Conservation (phyloP, 2,888 invertebrate genomes). For the Tolmerus cingulatus region DNA sequence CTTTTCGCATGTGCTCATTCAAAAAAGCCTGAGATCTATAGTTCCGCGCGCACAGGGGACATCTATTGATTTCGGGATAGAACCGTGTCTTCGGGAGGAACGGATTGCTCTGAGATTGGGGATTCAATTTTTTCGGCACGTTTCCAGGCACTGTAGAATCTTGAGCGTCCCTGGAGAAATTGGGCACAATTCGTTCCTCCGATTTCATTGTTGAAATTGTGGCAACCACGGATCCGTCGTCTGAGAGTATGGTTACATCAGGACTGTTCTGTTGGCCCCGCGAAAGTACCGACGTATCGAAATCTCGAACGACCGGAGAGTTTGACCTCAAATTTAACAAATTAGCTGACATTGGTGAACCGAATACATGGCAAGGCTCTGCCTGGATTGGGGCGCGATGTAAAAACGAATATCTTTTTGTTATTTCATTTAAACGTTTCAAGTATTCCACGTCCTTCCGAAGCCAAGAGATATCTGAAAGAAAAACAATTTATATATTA, state of each 20-base stretch:
- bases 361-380: not conserved
- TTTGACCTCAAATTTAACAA: not conserved
- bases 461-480: constrained; percentile 17
- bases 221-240: constrained; percentile 54
- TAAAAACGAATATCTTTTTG: not conserved
- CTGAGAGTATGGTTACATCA: constrained; percentile 27
- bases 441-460: constrained; percentile 19
- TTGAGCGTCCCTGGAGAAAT: constrained; percentile 11
- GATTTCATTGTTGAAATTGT: constrained; percentile 58
- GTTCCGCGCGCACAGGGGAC: constrained; percentile 61
- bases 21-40: constrained; percentile 62
- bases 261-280: constrained; percentile 7
- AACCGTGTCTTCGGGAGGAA: not conserved
- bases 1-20: constrained; percentile 63
- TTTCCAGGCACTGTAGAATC: constrained; percentile 49
- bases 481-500: not conserved
- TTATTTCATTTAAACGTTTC: constrained; percentile 20
- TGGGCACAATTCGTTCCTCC: constrained; percentile 56
- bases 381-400: not conserved
- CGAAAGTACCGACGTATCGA: not conserved
- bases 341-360: not conserved
- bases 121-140: not conserved
- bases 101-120: constrained; percentile 52
- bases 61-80: constrained; percentile 57
- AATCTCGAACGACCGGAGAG: not conserved